These are phyloP conservation scores for Diaphora mendica DNA, from an alignment of 2,888 invertebrate species.

Conservation along the genomic window DNA sequence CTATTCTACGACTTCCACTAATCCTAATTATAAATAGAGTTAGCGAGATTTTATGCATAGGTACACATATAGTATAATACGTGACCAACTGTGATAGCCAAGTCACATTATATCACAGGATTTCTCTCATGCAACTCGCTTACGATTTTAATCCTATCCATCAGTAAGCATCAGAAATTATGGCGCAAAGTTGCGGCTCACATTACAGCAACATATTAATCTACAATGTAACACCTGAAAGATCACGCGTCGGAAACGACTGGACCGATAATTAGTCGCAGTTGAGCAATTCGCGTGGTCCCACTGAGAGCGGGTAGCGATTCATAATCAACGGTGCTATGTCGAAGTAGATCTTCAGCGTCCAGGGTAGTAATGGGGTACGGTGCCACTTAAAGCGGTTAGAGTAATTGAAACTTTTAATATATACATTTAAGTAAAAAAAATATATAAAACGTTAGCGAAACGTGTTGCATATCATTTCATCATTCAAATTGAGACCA, in stretches of 20 bases:
- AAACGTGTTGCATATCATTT: too few relatives aligned
- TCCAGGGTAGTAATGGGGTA: neutral
- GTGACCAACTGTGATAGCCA: neutral
- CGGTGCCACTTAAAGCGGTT: neutral
- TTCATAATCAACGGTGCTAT: neutral
- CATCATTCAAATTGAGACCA: too few relatives aligned
- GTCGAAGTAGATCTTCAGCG: neutral
- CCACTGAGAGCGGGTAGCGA: conserved; percentile 19
- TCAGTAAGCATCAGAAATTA: conserved; percentile 25
- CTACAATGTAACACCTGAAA: conserved; percentile 73
- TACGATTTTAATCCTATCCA: neutral
- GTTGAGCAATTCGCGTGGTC: conserved; percentile 49
- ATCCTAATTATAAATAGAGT: neutral
- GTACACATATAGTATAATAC: neutral
- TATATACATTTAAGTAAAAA: neutral
- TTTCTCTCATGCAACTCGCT: neutral
- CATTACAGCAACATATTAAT: conserved; percentile 66
- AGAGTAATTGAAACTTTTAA: neutral
- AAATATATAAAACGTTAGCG: too few relatives aligned
- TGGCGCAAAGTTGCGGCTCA: conserved; percentile 45
- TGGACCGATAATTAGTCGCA: conserved; percentile 73
- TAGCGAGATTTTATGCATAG: neutral
- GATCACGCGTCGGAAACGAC: conserved; percentile 69
- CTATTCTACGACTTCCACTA: neutral
- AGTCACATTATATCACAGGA: neutral